Conservation (phyloP, 2,797 vertebrate genomes). For the Hafferia zeledoni region DNA sequence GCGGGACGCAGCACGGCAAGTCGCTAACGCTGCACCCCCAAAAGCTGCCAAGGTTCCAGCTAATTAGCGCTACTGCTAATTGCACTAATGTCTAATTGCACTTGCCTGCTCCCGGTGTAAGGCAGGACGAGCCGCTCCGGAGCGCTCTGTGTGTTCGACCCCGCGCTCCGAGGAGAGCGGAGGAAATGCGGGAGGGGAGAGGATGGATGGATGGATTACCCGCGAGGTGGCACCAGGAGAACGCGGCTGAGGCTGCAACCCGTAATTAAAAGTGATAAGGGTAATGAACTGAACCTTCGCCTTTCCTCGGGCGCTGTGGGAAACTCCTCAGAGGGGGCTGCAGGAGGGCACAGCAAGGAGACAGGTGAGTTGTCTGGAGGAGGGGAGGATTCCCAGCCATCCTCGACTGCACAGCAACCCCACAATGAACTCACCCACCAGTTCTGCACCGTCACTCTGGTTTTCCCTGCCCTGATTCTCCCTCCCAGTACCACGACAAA, state of each 20-base stretch:
- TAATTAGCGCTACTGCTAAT: background rate
- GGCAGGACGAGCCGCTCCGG: accelerated
- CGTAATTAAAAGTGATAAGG: accelerated
- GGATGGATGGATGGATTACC: background rate
- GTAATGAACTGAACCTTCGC: background rate
- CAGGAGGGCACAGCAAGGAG: background rate
- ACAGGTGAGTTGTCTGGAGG: too few species aligned
- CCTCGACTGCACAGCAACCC: accelerated
- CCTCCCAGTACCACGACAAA: background rate
- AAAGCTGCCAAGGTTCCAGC: background rate
- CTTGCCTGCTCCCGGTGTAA: accelerated
- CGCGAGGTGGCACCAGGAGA: conserved; percentile 57
- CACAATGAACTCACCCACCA: too few species aligned
- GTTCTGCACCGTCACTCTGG: too few species aligned
- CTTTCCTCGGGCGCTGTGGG: too few species aligned
- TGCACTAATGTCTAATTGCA: too few species aligned
- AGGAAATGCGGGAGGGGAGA: accelerated
- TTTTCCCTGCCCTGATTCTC: background rate
- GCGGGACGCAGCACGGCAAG: background rate
- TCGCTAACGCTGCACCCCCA: accelerated
- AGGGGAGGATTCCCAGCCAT: too few species aligned
- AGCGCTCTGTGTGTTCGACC: accelerated
- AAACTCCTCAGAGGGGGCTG: background rate
- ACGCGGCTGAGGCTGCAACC: accelerated
- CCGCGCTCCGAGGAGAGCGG: accelerated